Base-by-base conservation (phyloP, 2,113 vertebrate genomes). In the Chlorodrepanis virens region DNA sequence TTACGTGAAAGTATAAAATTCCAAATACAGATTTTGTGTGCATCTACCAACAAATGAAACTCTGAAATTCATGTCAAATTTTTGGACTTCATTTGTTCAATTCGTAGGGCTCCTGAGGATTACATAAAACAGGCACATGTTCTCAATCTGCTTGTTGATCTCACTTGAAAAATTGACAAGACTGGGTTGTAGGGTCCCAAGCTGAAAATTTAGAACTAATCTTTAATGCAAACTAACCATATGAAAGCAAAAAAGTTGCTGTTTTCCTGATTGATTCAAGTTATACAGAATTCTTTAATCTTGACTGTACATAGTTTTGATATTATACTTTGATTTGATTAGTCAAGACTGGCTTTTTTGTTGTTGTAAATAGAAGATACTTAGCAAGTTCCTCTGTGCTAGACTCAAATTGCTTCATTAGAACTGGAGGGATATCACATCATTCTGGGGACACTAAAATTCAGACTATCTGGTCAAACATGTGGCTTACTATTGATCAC, bases 1-100 rank as follows among this genome's bases (percentile, higher is more conserved):
- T 59, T 93, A 87, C 56, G 77, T 87, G 9, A 93, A 92, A 97
- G 56, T 84, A 88, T 25, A 75, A 74, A 93, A 84, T 89, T 96
- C 85, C 63, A 97, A 93, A 94, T 80, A 97, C 10, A 91, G 86
- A 94, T 94, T 93, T 96, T 83, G 79, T 78, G 61, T 54, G 61
- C 79, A 96, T 70, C 71, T 82, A 97, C 69, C 57, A 91, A 85
- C 77, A 97, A 97, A 90, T 82, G 94, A 74, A 96, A 77, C 44
- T 95, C 96, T 69, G 96, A 96, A 97, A 97, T 91, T 96, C 21
- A 83, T 57, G 83, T 74, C 63, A 93, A 96, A 90, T 82, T 92
- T 93, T 49, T 93, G 37, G 87, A 81, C 91, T 96, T 94, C 8
- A 70, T 94, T 95, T 84, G 71, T 93, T 96, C 88, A 74, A 53